Evolutionary conservation across 2,113 vertebrate species (phyloP).

Genomic region (Motacilla tschutschensis): DNA sequence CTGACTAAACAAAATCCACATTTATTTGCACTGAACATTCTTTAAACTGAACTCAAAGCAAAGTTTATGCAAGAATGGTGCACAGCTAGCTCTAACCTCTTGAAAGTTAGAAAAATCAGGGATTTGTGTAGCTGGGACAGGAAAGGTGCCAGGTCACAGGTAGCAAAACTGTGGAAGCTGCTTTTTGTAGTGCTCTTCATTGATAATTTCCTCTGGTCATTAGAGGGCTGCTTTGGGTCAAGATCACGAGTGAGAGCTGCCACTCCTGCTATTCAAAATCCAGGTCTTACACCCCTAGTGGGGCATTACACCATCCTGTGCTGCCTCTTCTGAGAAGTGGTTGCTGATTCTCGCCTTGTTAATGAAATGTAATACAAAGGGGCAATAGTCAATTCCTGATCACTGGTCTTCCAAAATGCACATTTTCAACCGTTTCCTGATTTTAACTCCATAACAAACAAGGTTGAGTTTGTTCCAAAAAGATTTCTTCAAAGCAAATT

Average conservation of each 20-base stretch:
- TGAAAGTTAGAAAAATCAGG: neutral
- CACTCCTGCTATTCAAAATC: neutral
- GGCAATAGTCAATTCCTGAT: neutral
- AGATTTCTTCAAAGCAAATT: neutral
- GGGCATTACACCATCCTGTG: neutral
- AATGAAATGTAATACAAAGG: neutral
- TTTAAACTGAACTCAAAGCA: neutral
- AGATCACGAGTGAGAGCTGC: neutral
- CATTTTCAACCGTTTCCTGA: neutral
- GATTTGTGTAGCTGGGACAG: neutral
- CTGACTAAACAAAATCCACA: neutral
- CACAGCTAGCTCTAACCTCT: neutral
- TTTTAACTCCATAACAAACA: neutral
- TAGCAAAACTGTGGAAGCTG: neutral
- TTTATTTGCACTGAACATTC: neutral
- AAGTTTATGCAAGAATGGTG: neutral
- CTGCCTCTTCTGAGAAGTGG: neutral
- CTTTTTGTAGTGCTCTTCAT: neutral
- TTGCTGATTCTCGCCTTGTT: neutral
- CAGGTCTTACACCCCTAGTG: rapidly evolving
- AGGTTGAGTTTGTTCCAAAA: neutral
- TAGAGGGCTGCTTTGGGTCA: neutral
- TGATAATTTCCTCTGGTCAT: neutral
- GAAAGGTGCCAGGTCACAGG: neutral
- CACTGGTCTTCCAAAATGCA: neutral